A percentile compares a stretch with the other conserved stretches of the same genome.
These are phyloP conservation scores for Chelon auratus DNA, from an alignment of 2,797 vertebrate genomes.

Conservation along the genomic window DNA sequence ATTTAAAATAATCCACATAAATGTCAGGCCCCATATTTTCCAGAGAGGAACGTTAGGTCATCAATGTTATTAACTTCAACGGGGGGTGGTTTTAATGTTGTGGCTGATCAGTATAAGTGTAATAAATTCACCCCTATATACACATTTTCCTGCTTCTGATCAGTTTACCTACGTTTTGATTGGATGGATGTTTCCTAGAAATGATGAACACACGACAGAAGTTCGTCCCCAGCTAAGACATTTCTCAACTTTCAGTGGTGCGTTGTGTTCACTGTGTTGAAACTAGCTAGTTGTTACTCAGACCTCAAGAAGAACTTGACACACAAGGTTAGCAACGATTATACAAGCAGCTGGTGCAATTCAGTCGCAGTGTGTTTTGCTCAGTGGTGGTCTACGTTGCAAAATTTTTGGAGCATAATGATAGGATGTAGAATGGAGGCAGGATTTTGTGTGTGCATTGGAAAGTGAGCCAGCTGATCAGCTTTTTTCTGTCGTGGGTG, in stretches of 20 bases:
- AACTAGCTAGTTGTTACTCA: not conserved
- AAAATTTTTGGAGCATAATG: not conserved
- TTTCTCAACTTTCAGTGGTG: not conserved
- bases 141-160: not conserved
- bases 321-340: not conserved
- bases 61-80: too few species aligned
- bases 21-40: too few species aligned
- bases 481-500: conserved; percentile 9
- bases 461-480: not conserved
- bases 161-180: not conserved
- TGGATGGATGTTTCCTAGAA: conserved; percentile 12
- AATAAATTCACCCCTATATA: too few species aligned
- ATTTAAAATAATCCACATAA: too few species aligned
- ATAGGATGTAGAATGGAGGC: not conserved
- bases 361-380: conserved; percentile 1
- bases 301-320: not conserved
- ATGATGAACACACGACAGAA: not conserved
- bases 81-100: too few species aligned
- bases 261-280: not conserved
- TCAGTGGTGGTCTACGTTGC: not conserved
- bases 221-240: not conserved
- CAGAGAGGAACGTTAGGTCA: too few species aligned
- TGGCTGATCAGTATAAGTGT: too few species aligned
- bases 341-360: not conserved
- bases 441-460: conserved; percentile 9